Evolutionary conservation across 2,797 vertebrate genomes (phyloP), one percentile per base, ranked within the genome.

Genomic region (Smutsia gigantea): DNA sequence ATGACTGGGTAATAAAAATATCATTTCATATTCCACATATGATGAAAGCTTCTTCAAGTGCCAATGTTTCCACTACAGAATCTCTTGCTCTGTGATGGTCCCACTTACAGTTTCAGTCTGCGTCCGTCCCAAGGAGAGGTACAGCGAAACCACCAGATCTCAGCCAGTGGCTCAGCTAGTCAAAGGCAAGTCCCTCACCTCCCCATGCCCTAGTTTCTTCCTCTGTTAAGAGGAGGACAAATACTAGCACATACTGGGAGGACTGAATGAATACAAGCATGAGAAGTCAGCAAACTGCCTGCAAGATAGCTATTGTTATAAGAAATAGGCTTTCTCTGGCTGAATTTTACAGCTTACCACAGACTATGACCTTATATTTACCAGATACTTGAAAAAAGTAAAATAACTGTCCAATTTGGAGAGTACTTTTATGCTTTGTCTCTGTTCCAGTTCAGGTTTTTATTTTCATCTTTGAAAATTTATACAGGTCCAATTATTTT

Each of bases 361-460:
- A 75, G 82, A 93, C 39, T 14, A 12, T 57, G 57, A 61, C 74
- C 93, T 92, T 77, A 7, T 18, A 59, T 87, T 94, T 75, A 91
- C 55, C 68, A 59, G 94, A 66, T 29, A 57, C 59, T 31, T 68
- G 68, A 95, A 79, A 82, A 55, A 86, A 96, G 78, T 37, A 14
- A 91, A 78, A 79, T 7, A 83, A 34, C 46, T 57, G 4, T 34
- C 59, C 10, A 71, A 81, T 92, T 25, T 19, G 90, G 84, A 94
- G 39, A 83, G 59, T 15, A 55, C 59, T 31, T 88, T 86, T 29
- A 68, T 42, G 74, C 51, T 90, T 89, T 71, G 12, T 77, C 93
- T 95, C 92, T 74, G 46, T 88, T 95, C 51, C 88, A 92, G 61
- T 66, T 94, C n/a, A 83, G n/a, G 63, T 53, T 93, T 96, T 95